Percentiles rank a stretch among this genome's conserved stretches.
These are phyloP conservation scores for Nothoprocta pentlandii DNA, from an alignment of 2,113 vertebrate species.

Conservation along the genomic window DNA sequence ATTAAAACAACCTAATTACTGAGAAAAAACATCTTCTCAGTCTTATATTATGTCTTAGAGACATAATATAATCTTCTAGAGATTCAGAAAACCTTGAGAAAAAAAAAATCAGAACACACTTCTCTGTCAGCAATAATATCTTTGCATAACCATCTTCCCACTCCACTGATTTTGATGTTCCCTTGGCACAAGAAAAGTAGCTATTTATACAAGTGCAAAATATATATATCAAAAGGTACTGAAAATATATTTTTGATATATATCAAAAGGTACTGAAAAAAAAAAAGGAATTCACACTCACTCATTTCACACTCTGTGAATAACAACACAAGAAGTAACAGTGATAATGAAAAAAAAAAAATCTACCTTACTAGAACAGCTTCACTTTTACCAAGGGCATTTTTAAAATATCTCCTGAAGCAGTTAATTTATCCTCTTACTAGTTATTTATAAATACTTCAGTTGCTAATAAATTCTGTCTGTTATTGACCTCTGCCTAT, in stretches of 20 bases:
- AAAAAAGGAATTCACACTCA: not conserved
- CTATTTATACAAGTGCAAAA: not conserved
- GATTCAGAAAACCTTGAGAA: not conserved
- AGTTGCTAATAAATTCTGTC: not conserved
- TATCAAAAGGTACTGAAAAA: not conserved
- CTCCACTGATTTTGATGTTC: not conserved
- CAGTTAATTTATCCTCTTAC: not conserved
- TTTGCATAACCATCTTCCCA: not conserved
- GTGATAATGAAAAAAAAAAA: not conserved
- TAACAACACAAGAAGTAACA: fast-evolving
- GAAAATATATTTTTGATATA: no score
- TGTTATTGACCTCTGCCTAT: not conserved
- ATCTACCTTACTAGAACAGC: not conserved
- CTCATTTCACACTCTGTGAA: not conserved
- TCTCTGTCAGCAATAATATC: not conserved
- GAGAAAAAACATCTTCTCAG: not conserved
- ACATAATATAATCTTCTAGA: not conserved
- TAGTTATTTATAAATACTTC: not conserved
- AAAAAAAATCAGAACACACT: not conserved
- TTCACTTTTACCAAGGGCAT: not conserved
- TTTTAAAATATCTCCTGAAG: not conserved
- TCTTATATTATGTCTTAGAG: no score
- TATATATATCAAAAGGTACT: not conserved
- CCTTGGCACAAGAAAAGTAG: not conserved
- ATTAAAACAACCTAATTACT: not conserved